Evolutionary conservation across 35 echinoderm and acorn worm species (phyloP).

Genomic region (Strongylocentrotus purpuratus): DNA sequence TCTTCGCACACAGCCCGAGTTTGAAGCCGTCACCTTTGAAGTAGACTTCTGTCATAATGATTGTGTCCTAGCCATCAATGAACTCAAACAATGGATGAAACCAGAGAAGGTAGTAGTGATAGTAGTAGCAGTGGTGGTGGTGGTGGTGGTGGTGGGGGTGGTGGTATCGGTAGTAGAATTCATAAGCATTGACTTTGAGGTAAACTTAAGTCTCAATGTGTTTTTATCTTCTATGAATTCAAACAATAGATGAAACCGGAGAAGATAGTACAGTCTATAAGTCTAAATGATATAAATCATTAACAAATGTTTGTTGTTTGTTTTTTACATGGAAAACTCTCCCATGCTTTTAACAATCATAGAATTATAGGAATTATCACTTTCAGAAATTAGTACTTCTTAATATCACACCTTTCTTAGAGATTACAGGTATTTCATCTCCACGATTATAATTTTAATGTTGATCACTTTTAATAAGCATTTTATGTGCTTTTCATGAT

Average conservation of each 20-base stretch:
- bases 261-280: constrained; percentile 74
- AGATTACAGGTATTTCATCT: no score
- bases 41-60: constrained; percentile 60
- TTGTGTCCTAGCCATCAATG: constrained; percentile 64
- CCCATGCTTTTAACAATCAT: no score
- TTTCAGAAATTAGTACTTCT: no score
- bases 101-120: constrained; percentile 63
- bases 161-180: background rate
- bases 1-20: constrained; percentile 48
- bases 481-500: no score
- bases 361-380: no score
- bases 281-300: no score
- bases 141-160: no score
- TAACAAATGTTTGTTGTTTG: no score
- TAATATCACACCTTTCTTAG: no score
- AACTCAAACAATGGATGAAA: constrained; percentile 79
- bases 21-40: constrained; percentile 66
- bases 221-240: constrained; percentile 65
- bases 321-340: no score
- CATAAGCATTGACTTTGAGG: constrained; percentile 58
- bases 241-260: constrained; percentile 75
- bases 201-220: constrained; percentile 46
- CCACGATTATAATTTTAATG: no score
- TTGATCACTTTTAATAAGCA: no score
- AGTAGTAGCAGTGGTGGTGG: background rate